Conservation (phyloP, 1,140 invertebrate genomes). For the Cephus cinctus region DNA sequence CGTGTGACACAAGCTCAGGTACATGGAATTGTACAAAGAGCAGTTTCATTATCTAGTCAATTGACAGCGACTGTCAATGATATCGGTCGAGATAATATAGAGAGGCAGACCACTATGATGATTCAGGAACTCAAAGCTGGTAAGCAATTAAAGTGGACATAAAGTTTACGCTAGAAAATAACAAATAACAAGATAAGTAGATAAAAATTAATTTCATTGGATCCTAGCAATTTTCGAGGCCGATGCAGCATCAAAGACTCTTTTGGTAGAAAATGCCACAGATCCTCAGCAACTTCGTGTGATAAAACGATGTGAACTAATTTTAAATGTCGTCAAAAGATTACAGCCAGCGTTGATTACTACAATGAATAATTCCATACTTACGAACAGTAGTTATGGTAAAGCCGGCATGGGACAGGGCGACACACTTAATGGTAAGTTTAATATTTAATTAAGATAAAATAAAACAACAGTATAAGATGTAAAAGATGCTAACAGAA, state of each 20-base stretch:
- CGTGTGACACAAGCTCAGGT: conserved; percentile 39
- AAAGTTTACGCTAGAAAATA: not conserved
- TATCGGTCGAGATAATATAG: conserved; percentile 46
- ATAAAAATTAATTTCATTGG: conserved; percentile 7
- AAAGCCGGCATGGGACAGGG: conserved; percentile 29
- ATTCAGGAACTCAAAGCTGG: conserved; percentile 50
- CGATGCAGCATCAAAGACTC: conserved; percentile 40
- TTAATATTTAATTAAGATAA: conserved; percentile 17
- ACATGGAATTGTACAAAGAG: conserved; percentile 40
- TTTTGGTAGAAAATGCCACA: conserved; percentile 39
- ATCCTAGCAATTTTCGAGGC: conserved; percentile 47
- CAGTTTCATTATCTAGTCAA: conserved; percentile 42
- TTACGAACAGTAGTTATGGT: conserved; percentile 25
- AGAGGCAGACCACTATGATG: conserved; percentile 45
- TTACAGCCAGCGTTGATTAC: conserved; percentile 41
- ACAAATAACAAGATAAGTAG: not conserved
- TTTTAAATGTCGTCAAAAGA: conserved; percentile 47
- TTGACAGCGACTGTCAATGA: conserved; percentile 43
- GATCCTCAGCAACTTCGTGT: conserved; percentile 48
- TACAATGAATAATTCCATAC: conserved; percentile 43
- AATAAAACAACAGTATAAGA: not conserved
- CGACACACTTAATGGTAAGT: conserved; percentile 24
- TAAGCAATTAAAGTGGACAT: conserved; percentile 18
- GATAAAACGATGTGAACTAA: conserved; percentile 50
- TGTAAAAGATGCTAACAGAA: not conserved